Percentiles rank a stretch among this genome's conserved stretches.
phyloP scores from a whole-genome alignment of 1,140 invertebrate genomes.

The Hylaeus volcanicus region DNA sequence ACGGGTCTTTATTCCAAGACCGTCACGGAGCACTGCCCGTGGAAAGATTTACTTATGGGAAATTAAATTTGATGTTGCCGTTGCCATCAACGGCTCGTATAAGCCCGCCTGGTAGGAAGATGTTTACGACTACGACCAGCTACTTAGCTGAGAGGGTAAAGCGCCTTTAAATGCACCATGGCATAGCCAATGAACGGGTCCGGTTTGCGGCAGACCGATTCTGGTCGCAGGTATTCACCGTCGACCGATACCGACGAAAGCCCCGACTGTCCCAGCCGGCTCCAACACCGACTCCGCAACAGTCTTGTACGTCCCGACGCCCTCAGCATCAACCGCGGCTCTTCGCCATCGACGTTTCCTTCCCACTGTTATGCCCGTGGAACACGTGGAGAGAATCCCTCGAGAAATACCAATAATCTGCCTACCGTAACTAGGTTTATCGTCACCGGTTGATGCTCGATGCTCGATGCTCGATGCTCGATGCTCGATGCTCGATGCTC shows the following conservation, averaged over 20 bases:
- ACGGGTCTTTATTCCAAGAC: slow-evolving; percentile 61
- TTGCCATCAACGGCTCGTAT: slow-evolving; percentile 77
- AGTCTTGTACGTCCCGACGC: background rate
- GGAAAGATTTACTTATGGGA: slow-evolving; percentile 75
- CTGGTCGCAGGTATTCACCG: slow-evolving; percentile 43
- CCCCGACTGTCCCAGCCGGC: slow-evolving; percentile 36
- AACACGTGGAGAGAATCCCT: too few relatives aligned
- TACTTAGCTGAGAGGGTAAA: slow-evolving; percentile 71
- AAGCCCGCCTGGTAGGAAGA: slow-evolving; percentile 72
- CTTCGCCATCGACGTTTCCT: too few relatives aligned
- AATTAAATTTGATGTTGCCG: slow-evolving; percentile 77
- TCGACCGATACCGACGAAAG: slow-evolving; percentile 40
- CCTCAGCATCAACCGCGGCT: too few relatives aligned
- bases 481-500: too few relatives aligned
- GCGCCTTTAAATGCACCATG: slow-evolving; percentile 62
- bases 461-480: too few relatives aligned
- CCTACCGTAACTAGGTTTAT: too few relatives aligned
- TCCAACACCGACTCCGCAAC: slow-evolving; percentile 12
- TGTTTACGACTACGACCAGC: slow-evolving; percentile 75
- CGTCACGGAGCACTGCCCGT: slow-evolving; percentile 60
- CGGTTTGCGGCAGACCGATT: slow-evolving; percentile 65
- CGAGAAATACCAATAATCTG: too few relatives aligned
- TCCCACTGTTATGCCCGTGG: too few relatives aligned
- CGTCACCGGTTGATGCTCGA: too few relatives aligned
- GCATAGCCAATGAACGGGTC: slow-evolving; percentile 69